These are phyloP conservation scores for Sebastes umbrosus DNA, from an alignment of 2,797 vertebrate genomes.

Conservation along the genomic window DNA sequence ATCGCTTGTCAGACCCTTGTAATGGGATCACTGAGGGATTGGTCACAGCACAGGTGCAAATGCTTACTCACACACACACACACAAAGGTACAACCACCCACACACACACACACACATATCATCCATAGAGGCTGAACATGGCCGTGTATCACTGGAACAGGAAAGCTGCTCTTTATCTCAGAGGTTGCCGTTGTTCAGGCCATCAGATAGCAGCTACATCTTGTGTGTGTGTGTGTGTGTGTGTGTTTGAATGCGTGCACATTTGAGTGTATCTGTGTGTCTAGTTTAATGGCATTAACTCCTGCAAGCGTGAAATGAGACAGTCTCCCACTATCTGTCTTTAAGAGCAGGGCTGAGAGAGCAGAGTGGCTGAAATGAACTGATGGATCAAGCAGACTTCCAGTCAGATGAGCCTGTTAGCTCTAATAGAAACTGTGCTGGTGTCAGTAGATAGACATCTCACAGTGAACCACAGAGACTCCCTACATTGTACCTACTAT, in stretches of 20 bases:
- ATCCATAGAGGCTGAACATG: conserved; percentile 39
- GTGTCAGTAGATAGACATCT: neutral
- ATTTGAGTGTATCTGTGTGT: conserved; percentile 50
- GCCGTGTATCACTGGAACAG: conserved; percentile 49
- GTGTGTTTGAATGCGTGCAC: conserved; percentile 21
- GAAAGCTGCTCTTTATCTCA: conserved; percentile 56
- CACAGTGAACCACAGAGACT: neutral
- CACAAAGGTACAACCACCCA: conserved; percentile 30
- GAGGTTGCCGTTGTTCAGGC: conserved; percentile 42
- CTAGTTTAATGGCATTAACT: conserved; percentile 73
- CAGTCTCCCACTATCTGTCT: conserved; percentile 70
- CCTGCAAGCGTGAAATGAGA: conserved; percentile 77
- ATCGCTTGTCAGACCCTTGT: conserved; percentile 57
- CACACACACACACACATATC: conserved; percentile 19
- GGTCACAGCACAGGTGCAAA: conserved; percentile 59
- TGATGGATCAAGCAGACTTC: conserved; percentile 59
- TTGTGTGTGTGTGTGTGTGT: conserved; percentile 22
- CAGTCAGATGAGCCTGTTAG: conserved; percentile 48
- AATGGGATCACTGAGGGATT: conserved; percentile 67
- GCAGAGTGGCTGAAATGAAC: conserved; percentile 58
- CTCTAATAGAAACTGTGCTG: conserved; percentile 41
- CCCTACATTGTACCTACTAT: neutral
- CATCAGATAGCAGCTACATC: conserved; percentile 55
- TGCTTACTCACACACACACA: conserved; percentile 29
- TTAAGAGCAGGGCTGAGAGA: conserved; percentile 59